phyloP scores from a whole-genome alignment of 1,140 invertebrate species.

The Drosophila orena region DNA sequence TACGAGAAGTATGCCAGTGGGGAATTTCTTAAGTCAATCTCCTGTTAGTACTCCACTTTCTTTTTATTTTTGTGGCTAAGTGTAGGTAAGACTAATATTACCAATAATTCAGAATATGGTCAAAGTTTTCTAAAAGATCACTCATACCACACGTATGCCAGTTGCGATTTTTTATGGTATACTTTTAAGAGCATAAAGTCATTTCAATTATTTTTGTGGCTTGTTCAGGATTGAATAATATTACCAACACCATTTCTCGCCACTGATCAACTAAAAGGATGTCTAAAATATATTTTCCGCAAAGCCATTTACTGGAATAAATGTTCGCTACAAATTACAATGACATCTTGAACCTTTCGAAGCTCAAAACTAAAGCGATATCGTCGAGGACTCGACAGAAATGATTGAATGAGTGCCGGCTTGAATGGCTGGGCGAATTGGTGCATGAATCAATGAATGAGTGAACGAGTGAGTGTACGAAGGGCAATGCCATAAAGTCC shows the following conservation, averaged over 20 bases:
- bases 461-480: slow-evolving; percentile 56
- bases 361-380: slow-evolving; percentile 13
- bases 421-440: slow-evolving; percentile 68
- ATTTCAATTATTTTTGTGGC: too few relatives aligned
- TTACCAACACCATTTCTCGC: neutral
- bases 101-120: too few relatives aligned
- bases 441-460: slow-evolving; percentile 65
- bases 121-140: too few relatives aligned
- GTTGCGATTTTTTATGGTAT: too few relatives aligned
- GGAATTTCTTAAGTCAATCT: too few relatives aligned
- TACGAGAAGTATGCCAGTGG: too few relatives aligned
- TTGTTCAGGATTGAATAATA: too few relatives aligned
- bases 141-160: too few relatives aligned
- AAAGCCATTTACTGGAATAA: neutral
- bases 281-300: neutral
- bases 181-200: too few relatives aligned
- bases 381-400: slow-evolving; percentile 28
- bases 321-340: slow-evolving; percentile 12
- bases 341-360: slow-evolving; percentile 7
- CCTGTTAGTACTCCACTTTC: too few relatives aligned
- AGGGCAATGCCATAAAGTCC: slow-evolving; percentile 58
- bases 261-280: neutral
- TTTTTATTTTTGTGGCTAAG: too few relatives aligned
- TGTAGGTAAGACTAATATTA: too few relatives aligned
- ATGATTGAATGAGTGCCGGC: slow-evolving; percentile 66